Evolutionary conservation across 1,140 invertebrate genomes (phyloP), one percentile per base, ranked within the genome.

Genomic region (Drosophila rufa): DNA sequence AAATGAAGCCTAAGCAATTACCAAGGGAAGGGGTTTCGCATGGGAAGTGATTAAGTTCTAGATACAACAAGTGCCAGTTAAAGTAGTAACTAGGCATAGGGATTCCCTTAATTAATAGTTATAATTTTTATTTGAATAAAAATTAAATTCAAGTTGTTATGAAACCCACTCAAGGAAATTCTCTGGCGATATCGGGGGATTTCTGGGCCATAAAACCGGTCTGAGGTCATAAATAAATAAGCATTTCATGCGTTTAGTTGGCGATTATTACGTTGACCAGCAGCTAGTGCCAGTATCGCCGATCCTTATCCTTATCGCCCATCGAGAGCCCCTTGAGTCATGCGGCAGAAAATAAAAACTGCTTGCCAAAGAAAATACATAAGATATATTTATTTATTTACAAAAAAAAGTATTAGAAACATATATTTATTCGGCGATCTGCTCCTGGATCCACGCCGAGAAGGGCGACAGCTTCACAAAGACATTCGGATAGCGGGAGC

Each of bases 401-500:
- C 22, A 25, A 2, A n/a, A 51, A 17, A 42, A 40, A 19, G 40
- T 22, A 42, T 9, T 19, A 27, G 33, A 15, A 4, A 4, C 1
- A 0, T 22, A 8, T 11, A 11, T 0, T 17, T 8, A 0, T 22
- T 69, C 86, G 22, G 17, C 50, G 0, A 81, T 27, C 51, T 90
- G 84, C 42, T 78, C n/a, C 7, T 85, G 55, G 12, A 92, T 68
- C 91, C 91, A 92, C 0, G 56, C 38, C 0, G 50, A 8, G 53
- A 73, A 92, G 51, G 80, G 60, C 14, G 83, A 25, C 15, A 82
- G 40, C 30, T 66, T 82, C 0, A 80, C 76, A 40, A 91, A 92
- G 8, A 92, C 82, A 56, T 92, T 89, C 3, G 91, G 91, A 50
- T 92, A 92, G 2, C 89, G 84, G 9, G 91, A 91, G 0, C 91